These are phyloP conservation scores for Neostethus bicornis DNA, from an alignment of 2,797 vertebrate genomes.

Conservation along the genomic window DNA sequence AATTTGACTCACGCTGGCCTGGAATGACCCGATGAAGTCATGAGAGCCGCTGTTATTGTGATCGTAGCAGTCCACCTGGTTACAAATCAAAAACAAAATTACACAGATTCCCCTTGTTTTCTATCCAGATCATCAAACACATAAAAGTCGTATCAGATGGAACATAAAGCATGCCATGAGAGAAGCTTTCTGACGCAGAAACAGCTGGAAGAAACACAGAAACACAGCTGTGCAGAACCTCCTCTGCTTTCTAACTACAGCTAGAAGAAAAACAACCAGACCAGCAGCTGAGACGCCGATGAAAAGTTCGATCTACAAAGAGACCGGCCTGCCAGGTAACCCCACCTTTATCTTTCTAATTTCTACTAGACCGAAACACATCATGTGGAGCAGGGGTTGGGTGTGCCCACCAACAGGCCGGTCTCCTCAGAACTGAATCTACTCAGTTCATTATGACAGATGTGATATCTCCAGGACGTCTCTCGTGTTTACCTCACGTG, in stretches of 20 bases:
- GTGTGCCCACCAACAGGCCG: slow-evolving; percentile 28
- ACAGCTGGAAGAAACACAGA: too few species aligned
- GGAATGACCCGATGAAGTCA: slow-evolving; percentile 90
- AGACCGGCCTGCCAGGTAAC: slow-evolving; percentile 32
- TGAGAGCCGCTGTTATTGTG: slow-evolving; percentile 92
- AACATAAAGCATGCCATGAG: not conserved
- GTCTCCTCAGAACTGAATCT: not conserved
- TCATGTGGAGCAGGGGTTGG: not conserved
- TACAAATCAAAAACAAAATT: not conserved
- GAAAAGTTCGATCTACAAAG: slow-evolving; percentile 19
- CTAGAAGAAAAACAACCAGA: too few species aligned
- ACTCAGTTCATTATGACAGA: slow-evolving; percentile 48
- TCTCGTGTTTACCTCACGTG: slow-evolving; percentile 67
- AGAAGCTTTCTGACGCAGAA: too few species aligned
- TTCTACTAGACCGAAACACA: not conserved
- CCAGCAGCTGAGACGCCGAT: too few species aligned
- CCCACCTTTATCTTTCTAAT: not conserved
- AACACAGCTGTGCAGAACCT: not conserved
- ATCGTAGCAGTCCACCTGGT: slow-evolving; percentile 92
- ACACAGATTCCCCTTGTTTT: not conserved
- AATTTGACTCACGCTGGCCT: slow-evolving; percentile 85
- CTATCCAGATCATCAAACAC: not conserved
- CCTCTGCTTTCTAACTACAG: not conserved
- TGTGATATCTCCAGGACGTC: slow-evolving; percentile 44
- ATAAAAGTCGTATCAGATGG: too few species aligned